Evolutionary conservation across 2,888 invertebrate species (phyloP).

Genomic region (Lymantria monacha): DNA sequence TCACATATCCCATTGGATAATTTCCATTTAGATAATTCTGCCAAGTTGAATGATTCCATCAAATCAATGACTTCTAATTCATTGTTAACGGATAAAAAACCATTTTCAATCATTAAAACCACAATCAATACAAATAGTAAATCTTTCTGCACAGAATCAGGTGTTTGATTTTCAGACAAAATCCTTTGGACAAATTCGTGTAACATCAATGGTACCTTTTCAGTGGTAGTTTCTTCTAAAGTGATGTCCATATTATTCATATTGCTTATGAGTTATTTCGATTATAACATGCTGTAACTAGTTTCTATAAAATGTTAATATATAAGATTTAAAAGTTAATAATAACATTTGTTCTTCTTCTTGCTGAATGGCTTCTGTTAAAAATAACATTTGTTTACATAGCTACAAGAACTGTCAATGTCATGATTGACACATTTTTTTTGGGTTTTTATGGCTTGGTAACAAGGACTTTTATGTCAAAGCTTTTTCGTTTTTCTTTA

Average conservation of each 20-base stretch:
- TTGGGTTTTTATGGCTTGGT: too few species aligned
- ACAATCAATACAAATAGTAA: constrained; percentile 59
- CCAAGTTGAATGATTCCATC: constrained; percentile 33
- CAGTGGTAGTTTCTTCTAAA: constrained; percentile 63
- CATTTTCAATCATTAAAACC: constrained; percentile 66
- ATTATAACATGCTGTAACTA: too few species aligned
- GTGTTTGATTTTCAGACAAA: constrained; percentile 37
- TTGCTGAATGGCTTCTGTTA: too few species aligned
- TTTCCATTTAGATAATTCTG: constrained; percentile 50
- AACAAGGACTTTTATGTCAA: too few species aligned
- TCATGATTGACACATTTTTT: too few species aligned
- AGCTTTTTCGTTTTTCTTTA: too few species aligned
- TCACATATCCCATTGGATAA: constrained; percentile 48
- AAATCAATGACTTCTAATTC: constrained; percentile 36
- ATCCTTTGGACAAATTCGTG: constrained; percentile 49
- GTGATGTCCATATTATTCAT: constrained; percentile 40
- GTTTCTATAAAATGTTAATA: too few species aligned
- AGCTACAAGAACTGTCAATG: too few species aligned
- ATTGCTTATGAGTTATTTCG: background rate
- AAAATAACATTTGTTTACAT: too few species aligned
- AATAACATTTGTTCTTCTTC: too few species aligned
- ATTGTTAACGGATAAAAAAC: constrained; percentile 49
- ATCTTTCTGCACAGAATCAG: constrained; percentile 60
- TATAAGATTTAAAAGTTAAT: too few species aligned
- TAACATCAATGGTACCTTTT: constrained; percentile 49